A percentile compares a stretch with the other conserved stretches of the same genome.
These are phyloP conservation scores for Vireo altiloquus DNA, from an alignment of 2,113 vertebrate genomes.

Conservation along the genomic window DNA sequence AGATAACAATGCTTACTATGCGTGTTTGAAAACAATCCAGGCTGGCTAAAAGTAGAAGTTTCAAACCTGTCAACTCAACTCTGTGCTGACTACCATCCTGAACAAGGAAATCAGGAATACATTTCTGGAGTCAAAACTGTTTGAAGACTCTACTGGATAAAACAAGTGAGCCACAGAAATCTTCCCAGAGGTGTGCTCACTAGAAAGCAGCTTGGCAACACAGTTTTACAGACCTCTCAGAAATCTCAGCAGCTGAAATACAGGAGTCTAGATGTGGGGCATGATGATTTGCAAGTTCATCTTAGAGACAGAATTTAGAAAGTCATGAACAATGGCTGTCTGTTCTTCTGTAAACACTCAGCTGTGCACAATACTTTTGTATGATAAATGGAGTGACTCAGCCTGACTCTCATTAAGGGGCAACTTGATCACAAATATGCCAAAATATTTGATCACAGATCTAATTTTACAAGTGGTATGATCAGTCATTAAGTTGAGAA, in stretches of 20 bases:
- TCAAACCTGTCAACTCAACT: background rate
- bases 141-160: background rate
- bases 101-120: background rate
- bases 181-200: background rate
- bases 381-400: background rate
- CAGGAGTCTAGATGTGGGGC: background rate
- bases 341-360: background rate
- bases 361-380: background rate
- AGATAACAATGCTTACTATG: background rate
- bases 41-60: background rate
- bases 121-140: background rate
- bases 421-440: accelerated
- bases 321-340: background rate
- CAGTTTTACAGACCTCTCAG: background rate
- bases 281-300: background rate
- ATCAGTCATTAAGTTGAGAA: background rate
- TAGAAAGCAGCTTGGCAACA: background rate
- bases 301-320: background rate
- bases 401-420: background rate
- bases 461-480: background rate
- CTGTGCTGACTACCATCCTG: background rate
- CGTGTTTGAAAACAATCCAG: background rate
- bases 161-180: background rate
- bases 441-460: background rate
- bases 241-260: background rate